Evolutionary conservation across 2,888 invertebrate genomes (phyloP), one percentile per base, ranked within the genome.

Genomic region (Nomada goodeniana): DNA sequence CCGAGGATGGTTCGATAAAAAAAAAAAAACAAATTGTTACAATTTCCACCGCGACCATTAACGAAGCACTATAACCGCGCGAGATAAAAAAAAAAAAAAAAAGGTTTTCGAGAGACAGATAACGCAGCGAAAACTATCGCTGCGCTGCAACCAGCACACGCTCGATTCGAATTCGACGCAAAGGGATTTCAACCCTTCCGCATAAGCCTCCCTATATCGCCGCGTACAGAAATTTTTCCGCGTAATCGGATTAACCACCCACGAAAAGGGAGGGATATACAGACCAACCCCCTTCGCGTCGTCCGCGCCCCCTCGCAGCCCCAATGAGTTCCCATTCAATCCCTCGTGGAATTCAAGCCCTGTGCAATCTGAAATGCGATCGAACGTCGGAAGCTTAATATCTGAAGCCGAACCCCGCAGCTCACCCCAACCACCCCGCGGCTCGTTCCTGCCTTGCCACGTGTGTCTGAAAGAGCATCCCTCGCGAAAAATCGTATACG

Each of bases 311-410:
- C 57, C 29, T 50, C 57, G 52, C 53, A 11, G 59, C 74, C 77
- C 84, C 80, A 87, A 88, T 79, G 84, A 83, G 87, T 88, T 89
- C 86, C 86, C 89, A 86, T 89, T 90, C 89, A 86, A 89, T 90
- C 84, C 85, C 85, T 73, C 86, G 76, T 79, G 86, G 90, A 88
- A 90, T 88, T 86, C 86, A 75, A 88, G 73, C 86, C 63, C 86
- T 71, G 83, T 80, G 82, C 86, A 90, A 90, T 90, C 87, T 87
- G 87, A 90, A 89, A 90, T 86, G 89, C 90, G 89, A 90, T 90
- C 90, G 87, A 89, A 88, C 82, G 84, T 81, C 83, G 85, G 70
- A 70, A 73, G 84, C 84, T 85, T 89, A 89, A 89, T 89, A 88
- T 87, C 86, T 83, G 71, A 67, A 70, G 73, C 82, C 76, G 47